These are phyloP conservation scores for Brachylomia viminalis DNA, from an alignment of 2,888 invertebrate species.

Conservation along the genomic window DNA sequence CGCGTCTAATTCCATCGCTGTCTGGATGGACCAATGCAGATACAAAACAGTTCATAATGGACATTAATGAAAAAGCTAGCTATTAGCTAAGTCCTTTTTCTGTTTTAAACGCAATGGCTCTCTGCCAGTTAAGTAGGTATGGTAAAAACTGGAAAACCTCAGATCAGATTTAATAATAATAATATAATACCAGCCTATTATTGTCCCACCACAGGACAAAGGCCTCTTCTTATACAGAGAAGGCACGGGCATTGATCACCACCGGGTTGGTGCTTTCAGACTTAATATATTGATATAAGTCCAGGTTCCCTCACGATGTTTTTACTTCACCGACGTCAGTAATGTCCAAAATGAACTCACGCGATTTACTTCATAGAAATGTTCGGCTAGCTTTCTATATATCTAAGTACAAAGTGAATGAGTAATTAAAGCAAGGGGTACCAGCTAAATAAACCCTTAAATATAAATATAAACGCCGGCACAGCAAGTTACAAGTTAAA, in stretches of 20 bases:
- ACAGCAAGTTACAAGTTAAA: constrained; percentile 1
- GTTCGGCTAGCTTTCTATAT: not conserved
- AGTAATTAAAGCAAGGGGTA: not conserved
- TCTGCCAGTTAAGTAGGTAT: not conserved
- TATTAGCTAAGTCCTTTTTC: too few species aligned
- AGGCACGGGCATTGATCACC: too few species aligned
- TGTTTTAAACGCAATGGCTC: not conserved
- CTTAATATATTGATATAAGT: too few species aligned
- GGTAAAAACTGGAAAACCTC: too few species aligned
- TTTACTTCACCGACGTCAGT: not conserved
- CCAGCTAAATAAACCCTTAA: constrained; percentile 1
- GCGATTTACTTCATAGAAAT: not conserved
- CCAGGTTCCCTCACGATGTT: not conserved
- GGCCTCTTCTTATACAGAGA: not conserved
- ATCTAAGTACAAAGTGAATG: not conserved
- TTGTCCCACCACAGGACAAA: not conserved
- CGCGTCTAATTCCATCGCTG: not conserved
- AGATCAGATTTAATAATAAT: not conserved
- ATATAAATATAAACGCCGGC: not conserved
- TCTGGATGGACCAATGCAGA: not conserved
- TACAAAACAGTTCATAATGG: not conserved
- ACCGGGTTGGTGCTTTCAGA: too few species aligned
- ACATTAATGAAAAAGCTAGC: too few species aligned
- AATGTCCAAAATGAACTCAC: not conserved
- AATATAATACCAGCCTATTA: not conserved